Conservation (phyloP, 1,140 invertebrate genomes). For the Sipha flava region DNA sequence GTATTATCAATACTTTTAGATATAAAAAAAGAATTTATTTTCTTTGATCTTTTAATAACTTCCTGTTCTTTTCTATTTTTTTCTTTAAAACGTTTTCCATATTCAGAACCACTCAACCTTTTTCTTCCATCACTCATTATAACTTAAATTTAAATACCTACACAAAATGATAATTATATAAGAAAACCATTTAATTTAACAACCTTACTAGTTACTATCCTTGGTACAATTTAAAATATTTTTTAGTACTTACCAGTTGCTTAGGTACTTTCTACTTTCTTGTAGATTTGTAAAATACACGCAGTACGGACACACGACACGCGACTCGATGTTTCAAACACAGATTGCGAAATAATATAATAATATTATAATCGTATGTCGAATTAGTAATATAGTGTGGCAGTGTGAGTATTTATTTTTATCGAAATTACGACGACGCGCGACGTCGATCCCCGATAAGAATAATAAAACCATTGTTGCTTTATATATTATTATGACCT, state of each 20-base stretch:
- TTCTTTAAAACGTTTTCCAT: neutral
- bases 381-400: no score
- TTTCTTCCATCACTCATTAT: neutral
- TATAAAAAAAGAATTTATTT: neutral
- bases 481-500: no score
- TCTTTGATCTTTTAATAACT: neutral
- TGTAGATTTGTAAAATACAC: conserved; percentile 2
- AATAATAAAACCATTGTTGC: no score
- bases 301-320: neutral
- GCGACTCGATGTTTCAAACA: neutral
- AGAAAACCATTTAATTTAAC: neutral
- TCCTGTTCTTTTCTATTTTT: neutral
- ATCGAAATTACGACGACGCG: no score
- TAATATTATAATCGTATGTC: neutral
- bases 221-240: neutral
- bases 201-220: neutral
- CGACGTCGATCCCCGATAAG: no score
- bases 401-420: no score
- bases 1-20: neutral
- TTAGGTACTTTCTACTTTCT: neutral
- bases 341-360: neutral
- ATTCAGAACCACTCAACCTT: neutral
- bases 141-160: neutral
- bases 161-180: neutral
- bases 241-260: neutral